phyloP scores from a whole-genome alignment of 2,797 vertebrate species.

The Esox masquinongy region DNA sequence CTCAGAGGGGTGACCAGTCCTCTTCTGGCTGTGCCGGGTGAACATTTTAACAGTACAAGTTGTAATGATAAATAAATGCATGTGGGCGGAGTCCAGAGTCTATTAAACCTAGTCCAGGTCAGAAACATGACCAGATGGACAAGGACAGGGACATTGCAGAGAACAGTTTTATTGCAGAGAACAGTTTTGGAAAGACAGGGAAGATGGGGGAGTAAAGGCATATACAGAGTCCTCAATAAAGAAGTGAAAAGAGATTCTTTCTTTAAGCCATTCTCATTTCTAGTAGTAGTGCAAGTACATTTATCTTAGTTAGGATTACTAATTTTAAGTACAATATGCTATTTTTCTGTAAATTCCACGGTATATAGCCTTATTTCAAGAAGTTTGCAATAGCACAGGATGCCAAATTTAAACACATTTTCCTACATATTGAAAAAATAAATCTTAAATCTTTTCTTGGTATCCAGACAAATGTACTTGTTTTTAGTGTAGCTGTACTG shows the following conservation, averaged over 20 bases:
- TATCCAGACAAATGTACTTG: constrained; percentile 9
- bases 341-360: constrained; percentile 14
- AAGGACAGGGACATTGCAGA: too few relatives aligned
- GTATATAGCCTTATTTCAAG: constrained; percentile 24
- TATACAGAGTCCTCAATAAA: constrained; percentile 19
- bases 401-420: constrained; percentile 22
- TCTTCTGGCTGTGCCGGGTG: too few relatives aligned
- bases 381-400: constrained; percentile 15
- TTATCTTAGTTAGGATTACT: constrained; percentile 18
- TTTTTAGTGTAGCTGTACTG: constrained; percentile 4
- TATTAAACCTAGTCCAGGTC: too few relatives aligned
- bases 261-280: constrained; percentile 14
- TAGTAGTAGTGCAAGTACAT: constrained; percentile 12
- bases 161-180: too few relatives aligned
- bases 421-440: too few relatives aligned
- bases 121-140: too few relatives aligned
- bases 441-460: constrained; percentile 8
- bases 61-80: too few relatives aligned
- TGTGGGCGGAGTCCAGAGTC: too few relatives aligned
- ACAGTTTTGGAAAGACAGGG: too few relatives aligned
- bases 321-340: constrained; percentile 17
- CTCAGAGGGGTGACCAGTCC: too few relatives aligned
- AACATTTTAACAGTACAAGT: too few relatives aligned
- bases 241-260: constrained; percentile 5
- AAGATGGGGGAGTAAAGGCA: too few relatives aligned